A percentile compares a stretch with the other conserved stretches of the same genome.
These are phyloP conservation scores for Lasioglossum leucozonium DNA, from an alignment of 2,888 invertebrate species.

Conservation along the genomic window DNA sequence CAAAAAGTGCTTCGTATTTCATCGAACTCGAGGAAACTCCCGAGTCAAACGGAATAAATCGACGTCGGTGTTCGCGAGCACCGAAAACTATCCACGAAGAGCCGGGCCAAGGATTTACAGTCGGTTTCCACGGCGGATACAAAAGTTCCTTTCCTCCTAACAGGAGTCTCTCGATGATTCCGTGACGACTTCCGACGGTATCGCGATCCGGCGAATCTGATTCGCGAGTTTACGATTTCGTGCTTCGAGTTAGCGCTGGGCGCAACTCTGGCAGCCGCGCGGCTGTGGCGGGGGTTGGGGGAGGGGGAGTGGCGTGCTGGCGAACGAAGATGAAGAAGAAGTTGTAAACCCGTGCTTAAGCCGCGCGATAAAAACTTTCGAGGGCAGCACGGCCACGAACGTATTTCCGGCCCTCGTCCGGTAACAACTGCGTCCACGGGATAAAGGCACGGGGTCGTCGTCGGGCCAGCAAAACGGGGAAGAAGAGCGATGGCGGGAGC, in stretches of 20 bases:
- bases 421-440: constrained; percentile 56
- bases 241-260: constrained; percentile 45
- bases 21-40: background rate
- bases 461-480: background rate
- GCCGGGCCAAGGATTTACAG: constrained; percentile 26
- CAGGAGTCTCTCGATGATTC: constrained; percentile 61
- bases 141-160: constrained; percentile 29
- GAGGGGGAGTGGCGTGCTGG: background rate
- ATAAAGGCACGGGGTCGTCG: background rate
- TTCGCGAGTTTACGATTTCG: constrained; percentile 68
- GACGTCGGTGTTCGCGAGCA: background rate
- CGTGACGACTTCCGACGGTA: constrained; percentile 47
- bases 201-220: constrained; percentile 64
- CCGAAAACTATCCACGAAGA: background rate
- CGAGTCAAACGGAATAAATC: background rate
- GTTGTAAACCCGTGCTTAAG: constrained; percentile 71
- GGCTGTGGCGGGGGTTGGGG: background rate
- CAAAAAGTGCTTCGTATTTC: background rate
- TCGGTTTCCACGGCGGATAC: constrained; percentile 4
- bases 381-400: constrained; percentile 59
- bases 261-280: background rate
- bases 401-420: constrained; percentile 65
- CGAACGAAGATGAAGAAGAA: constrained; percentile 54
- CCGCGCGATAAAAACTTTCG: constrained; percentile 71
- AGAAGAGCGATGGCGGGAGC: constrained; percentile 43